Percentiles rank a stretch among this genome's conserved stretches.
These are phyloP conservation scores for Lycodopsis pacificus DNA, from an alignment of 2,797 vertebrate species.

Conservation along the genomic window DNA sequence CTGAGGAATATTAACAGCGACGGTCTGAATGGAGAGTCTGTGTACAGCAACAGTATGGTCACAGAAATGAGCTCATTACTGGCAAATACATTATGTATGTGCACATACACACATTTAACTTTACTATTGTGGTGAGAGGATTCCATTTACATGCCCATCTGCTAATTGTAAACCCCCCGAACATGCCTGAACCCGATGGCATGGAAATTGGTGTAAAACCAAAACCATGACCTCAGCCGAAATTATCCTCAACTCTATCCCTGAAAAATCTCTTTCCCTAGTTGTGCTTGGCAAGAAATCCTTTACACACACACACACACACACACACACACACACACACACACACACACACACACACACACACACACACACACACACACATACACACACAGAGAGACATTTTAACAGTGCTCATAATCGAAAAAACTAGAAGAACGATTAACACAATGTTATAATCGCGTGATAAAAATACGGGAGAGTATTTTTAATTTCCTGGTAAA, in stretches of 20 bases:
- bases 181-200: conserved; percentile 46
- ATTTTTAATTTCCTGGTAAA: conserved; percentile 80
- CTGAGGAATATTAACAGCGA: conserved; percentile 68
- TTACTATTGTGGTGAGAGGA: conserved; percentile 50
- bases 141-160: conserved; percentile 56
- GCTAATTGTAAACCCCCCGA: conserved; percentile 49
- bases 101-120: conserved; percentile 41
- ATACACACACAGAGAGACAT: background rate
- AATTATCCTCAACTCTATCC: conserved; percentile 48
- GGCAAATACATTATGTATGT: conserved; percentile 63
- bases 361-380: conserved; percentile 12
- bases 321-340: conserved; percentile 10
- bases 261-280: conserved; percentile 39
- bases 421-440: conserved; percentile 50
- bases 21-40: conserved; percentile 70
- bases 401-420: background rate
- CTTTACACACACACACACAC: conserved; percentile 17
- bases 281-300: conserved; percentile 52
- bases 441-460: conserved; percentile 55
- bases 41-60: conserved; percentile 62
- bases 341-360: conserved; percentile 15
- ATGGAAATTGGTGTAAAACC: conserved; percentile 48
- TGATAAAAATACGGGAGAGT: conserved; percentile 71
- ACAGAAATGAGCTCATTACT: conserved; percentile 77
- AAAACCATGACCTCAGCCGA: conserved; percentile 58